Evolutionary conservation across 2,888 invertebrate species (phyloP), one percentile per base, ranked within the genome.

Genomic region (Nemotelus nigrinus): DNA sequence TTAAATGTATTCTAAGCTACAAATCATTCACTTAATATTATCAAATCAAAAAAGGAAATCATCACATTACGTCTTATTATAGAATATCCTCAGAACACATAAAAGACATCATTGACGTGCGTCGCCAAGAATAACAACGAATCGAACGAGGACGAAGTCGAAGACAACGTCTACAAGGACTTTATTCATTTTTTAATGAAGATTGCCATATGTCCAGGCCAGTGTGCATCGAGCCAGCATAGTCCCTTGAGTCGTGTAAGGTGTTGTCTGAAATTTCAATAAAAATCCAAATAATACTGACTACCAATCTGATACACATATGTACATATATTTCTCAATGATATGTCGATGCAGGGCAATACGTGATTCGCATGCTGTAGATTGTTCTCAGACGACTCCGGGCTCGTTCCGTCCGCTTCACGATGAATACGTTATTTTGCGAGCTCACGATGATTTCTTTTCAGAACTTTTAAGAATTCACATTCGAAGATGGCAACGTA

Each of bases 221-320:
- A 72, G 48, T 58, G 25, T 25, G 60, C 47, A 72, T 72, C 72
- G 60, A 41, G 55, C 60, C 44, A 43, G 39, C 39, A n/a, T n/a
- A 25, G 39, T 63, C 48, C 10, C 63, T 63, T 41, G 25, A 41
- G 58, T 63, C 47, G 47, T 50, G 41, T 60, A 63, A 74, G 74
- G 74, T 74, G 74, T 60, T 74, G 63, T 60, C 74, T 74, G 74
- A 74, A 74, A 74, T 74, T 74, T 74, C 74, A 74, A 74, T 74
- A 74, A 74, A 74, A 74, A 63, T 63, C 63, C 74, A 39, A 60
- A 63, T n/a, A 63, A 25, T 25, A 25, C 25, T 25, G 25, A 25
- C 25, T 25, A 25, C 48, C 74, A 74, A 74, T 74, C 74, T 74
- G 74, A 60, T 57, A 48, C 50, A 63, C 44, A 74, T 74, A 25